Base-by-base conservation (phyloP, 2,113 vertebrate genomes). In the Microcebus ravelobensis region DNA sequence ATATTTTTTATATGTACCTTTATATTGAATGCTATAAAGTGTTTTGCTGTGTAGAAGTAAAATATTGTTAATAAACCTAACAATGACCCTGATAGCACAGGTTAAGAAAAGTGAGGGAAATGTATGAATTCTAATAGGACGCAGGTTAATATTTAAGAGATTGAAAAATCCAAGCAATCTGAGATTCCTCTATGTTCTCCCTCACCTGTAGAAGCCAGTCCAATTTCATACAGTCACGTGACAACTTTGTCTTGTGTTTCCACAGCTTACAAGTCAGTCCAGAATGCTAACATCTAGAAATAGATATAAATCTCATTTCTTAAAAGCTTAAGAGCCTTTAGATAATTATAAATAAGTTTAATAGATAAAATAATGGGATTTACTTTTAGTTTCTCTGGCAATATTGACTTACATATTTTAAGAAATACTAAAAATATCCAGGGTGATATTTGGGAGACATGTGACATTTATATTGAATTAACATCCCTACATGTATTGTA, bases 1-100 rank as follows among this genome's bases (percentile, higher is more conserved):
- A 65, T 92, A 57, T 97, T 94, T 97, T 97, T 97, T 6, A 48
- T 95, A 87, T 95, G 97, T 98, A 97, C 83, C 14, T 95, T 94
- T 74, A 50, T 97, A 94, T 3, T 95, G 79, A 95, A 80, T 97
- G 29, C 70, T 96, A 94, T 86, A 12, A 73, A 83, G 77, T 80
- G 83, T 96, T 85, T 97, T 92, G 21, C 20, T 93, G 76, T 83
- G 89, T 91, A 93, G 96, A 93, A 59, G 79, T 81, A 74, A 48
- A 84, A 95, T 96, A 74, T 45, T 90, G 76, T 96, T 92, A 94
- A 79, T 93, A 84, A 91, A 92, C 45, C 27, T 97, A 91, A 92
- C 39, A 84, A 52, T 34, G 67, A 73, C 25, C 83, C 81, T 91
- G 31, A 81, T 0, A n/a, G 31, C 23, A 65, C n/a, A 79, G 65